These are phyloP conservation scores for Megaceryle maxima DNA, from an alignment of 2,113 vertebrate genomes.

Conservation along the genomic window DNA sequence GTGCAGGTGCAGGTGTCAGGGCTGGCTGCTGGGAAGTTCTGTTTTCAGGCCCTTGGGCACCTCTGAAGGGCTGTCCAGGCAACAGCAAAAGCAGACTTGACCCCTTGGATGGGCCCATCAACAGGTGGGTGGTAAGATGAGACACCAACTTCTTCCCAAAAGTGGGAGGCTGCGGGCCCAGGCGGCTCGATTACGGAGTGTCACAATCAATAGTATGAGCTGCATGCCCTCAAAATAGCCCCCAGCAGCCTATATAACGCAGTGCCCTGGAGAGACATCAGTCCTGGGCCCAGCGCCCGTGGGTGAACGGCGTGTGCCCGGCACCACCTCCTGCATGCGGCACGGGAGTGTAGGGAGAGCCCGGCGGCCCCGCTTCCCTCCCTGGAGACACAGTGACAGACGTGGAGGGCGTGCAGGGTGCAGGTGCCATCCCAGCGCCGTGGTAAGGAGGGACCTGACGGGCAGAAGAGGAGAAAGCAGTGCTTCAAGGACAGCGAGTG, in stretches of 20 bases:
- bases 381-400: rapidly evolving
- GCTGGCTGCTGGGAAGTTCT: not conserved
- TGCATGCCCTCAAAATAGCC: conserved; percentile 73
- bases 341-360: not conserved
- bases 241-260: conserved; percentile 23
- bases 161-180: not conserved
- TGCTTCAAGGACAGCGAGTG: not conserved
- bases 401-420: rapidly evolving
- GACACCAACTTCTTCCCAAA: conserved; percentile 56
- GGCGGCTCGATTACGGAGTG: conserved; percentile 56
- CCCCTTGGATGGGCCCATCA: conserved; percentile 43
- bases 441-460: not conserved
- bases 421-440: rapidly evolving
- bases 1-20: not conserved
- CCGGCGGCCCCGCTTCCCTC: rapidly evolving
- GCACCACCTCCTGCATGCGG: not conserved
- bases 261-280: not conserved
- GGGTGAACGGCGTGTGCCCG: too few species aligned
- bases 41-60: not conserved
- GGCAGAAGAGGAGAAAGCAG: not conserved
- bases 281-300: not conserved
- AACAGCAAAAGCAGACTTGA: conserved; percentile 34
- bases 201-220: conserved; percentile 63
- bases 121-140: conserved; percentile 79
- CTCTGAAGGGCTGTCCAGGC: not conserved